phyloP scores from a whole-genome alignment of 2,888 invertebrate species.

The Rutpela maculata region DNA sequence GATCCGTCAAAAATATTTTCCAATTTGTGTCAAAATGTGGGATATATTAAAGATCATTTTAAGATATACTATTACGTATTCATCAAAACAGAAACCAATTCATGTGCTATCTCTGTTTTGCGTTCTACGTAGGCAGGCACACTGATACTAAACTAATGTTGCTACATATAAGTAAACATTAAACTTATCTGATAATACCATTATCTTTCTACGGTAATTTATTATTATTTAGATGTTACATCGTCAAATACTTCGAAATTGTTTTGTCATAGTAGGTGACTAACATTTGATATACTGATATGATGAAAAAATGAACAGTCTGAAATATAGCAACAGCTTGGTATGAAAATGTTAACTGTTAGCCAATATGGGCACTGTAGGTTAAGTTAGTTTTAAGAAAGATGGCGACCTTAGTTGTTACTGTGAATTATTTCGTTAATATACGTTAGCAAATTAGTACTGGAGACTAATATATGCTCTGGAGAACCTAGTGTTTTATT shows the following conservation, averaged over 20 bases:
- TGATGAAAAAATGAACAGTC: background rate
- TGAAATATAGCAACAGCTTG: too few relatives aligned
- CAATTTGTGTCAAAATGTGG: too few relatives aligned
- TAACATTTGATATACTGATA: background rate
- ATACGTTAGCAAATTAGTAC: too few relatives aligned
- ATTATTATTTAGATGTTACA: constrained; percentile 16
- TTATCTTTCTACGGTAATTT: constrained; percentile 8
- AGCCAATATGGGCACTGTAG: too few relatives aligned
- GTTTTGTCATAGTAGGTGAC: background rate
- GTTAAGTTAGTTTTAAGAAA: too few relatives aligned
- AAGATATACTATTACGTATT: background rate
- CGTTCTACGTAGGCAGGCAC: background rate
- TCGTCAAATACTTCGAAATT: constrained; percentile 5
- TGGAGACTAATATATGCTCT: too few relatives aligned
- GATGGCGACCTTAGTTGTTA: too few relatives aligned
- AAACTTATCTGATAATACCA: constrained; percentile 20
- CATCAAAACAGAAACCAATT: background rate
- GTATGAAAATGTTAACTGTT: too few relatives aligned
- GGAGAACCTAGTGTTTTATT: too few relatives aligned
- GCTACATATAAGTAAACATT: constrained; percentile 12
- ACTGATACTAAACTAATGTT: constrained; percentile 4
- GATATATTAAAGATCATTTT: too few relatives aligned
- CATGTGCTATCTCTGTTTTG: background rate
- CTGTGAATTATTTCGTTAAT: too few relatives aligned
- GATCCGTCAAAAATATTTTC: too few relatives aligned